Percentiles rank a stretch among this genome's conserved stretches.
These are phyloP conservation scores for Sturnira hondurensis DNA, from an alignment of 2,113 vertebrate genomes.

Conservation along the genomic window DNA sequence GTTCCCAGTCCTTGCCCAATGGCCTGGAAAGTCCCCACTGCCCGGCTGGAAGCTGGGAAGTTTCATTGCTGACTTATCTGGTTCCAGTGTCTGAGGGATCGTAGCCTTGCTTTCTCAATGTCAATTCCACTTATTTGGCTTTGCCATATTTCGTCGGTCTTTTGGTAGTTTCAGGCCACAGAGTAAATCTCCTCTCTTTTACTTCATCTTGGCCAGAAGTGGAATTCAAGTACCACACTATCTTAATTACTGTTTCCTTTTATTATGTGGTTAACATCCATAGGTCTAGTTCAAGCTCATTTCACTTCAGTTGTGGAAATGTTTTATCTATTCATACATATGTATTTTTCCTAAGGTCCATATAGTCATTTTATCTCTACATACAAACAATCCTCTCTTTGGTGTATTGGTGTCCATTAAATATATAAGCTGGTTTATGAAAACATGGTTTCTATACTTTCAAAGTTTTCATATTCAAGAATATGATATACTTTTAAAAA, in stretches of 20 bases:
- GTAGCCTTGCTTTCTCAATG: background rate
- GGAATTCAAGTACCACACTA: background rate
- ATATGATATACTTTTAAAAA: background rate
- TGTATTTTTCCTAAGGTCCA: background rate
- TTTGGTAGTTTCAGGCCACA: background rate
- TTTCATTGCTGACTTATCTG: background rate
- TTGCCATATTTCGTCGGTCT: background rate
- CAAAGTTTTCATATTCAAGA: background rate
- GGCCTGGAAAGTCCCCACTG: background rate
- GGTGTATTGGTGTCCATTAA: background rate
- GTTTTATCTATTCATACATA: background rate
- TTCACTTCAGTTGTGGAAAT: background rate
- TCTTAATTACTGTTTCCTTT: background rate
- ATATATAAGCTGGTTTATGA: background rate
- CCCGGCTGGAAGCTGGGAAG: background rate
- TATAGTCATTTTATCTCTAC: background rate
- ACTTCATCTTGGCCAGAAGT: background rate
- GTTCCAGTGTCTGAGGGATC: background rate
- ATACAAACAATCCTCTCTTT: background rate
- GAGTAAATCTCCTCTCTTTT: fast-evolving
- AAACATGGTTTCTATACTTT: background rate
- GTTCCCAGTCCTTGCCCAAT: background rate
- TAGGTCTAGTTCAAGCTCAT: background rate
- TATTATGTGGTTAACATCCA: background rate
- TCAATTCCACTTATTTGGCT: background rate